Percentiles rank a stretch among this genome's conserved stretches.
Conservation (phyloP, 1,140 invertebrate genomes). For the Tetramorium parvispinum region DNA sequence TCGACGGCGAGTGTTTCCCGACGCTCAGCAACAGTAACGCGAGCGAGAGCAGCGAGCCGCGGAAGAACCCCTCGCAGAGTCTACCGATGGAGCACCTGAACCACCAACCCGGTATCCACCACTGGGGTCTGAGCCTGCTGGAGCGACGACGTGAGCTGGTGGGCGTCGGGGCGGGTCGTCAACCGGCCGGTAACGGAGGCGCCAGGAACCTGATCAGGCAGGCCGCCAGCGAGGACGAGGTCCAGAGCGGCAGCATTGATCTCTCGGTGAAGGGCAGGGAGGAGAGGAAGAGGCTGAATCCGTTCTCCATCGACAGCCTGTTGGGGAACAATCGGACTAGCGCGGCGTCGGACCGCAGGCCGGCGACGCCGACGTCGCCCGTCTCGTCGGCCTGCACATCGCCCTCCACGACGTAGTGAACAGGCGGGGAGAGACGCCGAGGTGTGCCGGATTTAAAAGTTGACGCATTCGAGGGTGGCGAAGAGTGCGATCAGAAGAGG, state of each 20-base stretch:
- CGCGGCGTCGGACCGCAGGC: conserved; percentile 75
- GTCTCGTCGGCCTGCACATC: conserved; percentile 81
- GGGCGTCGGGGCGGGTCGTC: conserved; percentile 65
- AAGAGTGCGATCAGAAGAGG: neutral
- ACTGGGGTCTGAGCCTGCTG: conserved; percentile 82
- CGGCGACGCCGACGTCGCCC: conserved; percentile 78
- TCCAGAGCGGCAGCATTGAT: conserved; percentile 84
- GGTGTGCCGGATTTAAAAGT: conserved; percentile 12
- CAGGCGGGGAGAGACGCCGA: conserved; percentile 18
- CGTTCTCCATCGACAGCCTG: conserved; percentile 94
- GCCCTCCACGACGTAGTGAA: conserved; percentile 83
- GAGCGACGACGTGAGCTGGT: conserved; percentile 82
- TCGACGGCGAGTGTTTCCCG: conserved; percentile 85
- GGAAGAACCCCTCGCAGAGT: conserved; percentile 60
- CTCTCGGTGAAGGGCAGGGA: conserved; percentile 85
- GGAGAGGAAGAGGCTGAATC: conserved; percentile 89
- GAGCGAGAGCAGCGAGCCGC: conserved; percentile 54
- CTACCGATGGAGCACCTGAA: conserved; percentile 79
- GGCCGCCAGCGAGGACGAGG: conserved; percentile 83
- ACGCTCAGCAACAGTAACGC: conserved; percentile 64
- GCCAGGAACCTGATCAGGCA: conserved; percentile 65
- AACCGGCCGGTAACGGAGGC: conserved; percentile 69
- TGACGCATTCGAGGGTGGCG: neutral
- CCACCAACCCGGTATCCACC: conserved; percentile 83
- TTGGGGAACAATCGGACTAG: conserved; percentile 89